Conservation (phyloP, 2,888 invertebrate genomes). For the Ptilodon capucinus region DNA sequence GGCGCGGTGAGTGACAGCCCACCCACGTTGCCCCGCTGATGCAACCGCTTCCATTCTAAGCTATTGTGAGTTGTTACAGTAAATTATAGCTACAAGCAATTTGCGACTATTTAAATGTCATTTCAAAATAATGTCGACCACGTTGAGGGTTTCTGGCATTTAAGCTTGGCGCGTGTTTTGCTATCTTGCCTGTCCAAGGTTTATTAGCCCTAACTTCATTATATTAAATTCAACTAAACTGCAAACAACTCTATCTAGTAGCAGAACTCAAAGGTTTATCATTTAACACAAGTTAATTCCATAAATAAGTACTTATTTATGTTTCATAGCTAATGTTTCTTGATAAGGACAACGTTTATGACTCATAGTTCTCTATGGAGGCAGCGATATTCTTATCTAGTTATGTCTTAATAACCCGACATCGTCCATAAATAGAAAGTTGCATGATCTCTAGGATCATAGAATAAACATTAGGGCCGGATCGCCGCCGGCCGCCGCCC, state of each 20-base stretch:
- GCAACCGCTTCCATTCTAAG: conserved; percentile 48
- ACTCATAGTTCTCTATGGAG: background rate
- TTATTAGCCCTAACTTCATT: no score
- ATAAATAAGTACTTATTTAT: no score
- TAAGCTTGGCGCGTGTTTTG: no score
- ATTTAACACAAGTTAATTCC: no score
- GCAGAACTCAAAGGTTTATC: no score
- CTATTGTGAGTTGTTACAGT: conserved; percentile 26
- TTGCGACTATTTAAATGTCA: conserved; percentile 46
- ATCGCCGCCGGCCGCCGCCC: conserved; percentile 32
- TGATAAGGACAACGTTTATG: no score
- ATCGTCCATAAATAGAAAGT: background rate
- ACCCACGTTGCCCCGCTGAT: conserved; percentile 64
- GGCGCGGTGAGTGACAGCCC: conserved; percentile 68
- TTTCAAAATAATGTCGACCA: conserved; percentile 18
- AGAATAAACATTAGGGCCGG: conserved; percentile 45
- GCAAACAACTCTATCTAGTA: no score
- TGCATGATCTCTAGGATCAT: conserved; percentile 33
- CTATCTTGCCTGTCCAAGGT: no score
- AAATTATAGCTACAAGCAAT: conserved; percentile 39
- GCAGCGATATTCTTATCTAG: background rate
- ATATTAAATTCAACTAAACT: no score
- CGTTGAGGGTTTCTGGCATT: no score
- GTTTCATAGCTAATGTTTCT: no score
- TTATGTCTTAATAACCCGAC: background rate